These are phyloP conservation scores for Metopia argyrocephala DNA, from an alignment of 2,888 invertebrate genomes.

Conservation along the genomic window DNA sequence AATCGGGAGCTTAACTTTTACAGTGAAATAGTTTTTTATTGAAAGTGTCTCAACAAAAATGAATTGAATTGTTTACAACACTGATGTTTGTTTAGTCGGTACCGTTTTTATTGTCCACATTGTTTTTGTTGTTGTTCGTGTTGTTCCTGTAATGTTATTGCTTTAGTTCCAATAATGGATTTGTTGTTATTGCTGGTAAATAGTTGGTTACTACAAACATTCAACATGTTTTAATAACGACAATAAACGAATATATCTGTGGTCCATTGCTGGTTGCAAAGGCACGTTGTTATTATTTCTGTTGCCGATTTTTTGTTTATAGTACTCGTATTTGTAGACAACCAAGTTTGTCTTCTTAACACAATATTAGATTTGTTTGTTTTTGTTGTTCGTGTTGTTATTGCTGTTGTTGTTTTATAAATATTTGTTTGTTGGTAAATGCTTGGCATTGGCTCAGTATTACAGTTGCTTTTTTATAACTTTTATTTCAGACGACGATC, in stretches of 20 bases:
- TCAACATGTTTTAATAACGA: conserved; percentile 36
- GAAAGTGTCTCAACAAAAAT: background rate
- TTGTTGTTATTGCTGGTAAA: conserved; percentile 44
- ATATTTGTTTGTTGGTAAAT: background rate
- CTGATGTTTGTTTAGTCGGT: conserved; percentile 28
- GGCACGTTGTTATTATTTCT: conserved; percentile 2
- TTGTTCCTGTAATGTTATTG: no score
- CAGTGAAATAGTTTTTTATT: no score
- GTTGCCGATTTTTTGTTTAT: background rate
- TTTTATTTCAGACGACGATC: conserved; percentile 38
- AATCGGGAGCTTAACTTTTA: no score
- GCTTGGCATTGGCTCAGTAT: conserved; percentile 11
- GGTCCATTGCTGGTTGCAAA: background rate
- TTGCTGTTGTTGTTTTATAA: background rate
- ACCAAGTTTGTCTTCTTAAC: conserved; percentile 4
- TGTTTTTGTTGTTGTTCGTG: conserved; percentile 22
- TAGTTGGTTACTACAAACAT: conserved; percentile 47
- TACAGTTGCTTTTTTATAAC: conserved; percentile 22
- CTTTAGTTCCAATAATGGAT: background rate
- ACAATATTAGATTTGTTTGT: conserved; percentile 48
- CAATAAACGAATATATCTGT: background rate
- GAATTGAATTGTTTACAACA: conserved; percentile 15
- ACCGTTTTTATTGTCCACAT: background rate
- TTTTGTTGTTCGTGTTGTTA: conserved; percentile 13
- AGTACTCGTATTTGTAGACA: background rate